Evolutionary conservation across 2,113 vertebrate genomes (phyloP).

Genomic region (Corapipo altera): DNA sequence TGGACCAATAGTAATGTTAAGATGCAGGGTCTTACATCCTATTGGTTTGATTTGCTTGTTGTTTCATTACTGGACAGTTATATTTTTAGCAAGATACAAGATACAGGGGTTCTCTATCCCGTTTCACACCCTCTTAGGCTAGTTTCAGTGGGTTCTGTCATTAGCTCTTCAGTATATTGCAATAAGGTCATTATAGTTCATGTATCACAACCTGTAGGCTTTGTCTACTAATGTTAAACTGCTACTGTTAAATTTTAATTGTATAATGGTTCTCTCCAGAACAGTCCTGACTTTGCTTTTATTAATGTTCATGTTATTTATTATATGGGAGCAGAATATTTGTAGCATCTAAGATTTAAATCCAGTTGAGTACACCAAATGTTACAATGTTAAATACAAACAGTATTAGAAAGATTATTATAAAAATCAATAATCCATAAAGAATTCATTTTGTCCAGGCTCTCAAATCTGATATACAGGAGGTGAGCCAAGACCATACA

Average conservation of each 20-base stretch:
- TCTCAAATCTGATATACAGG: background rate
- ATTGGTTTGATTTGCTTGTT: background rate
- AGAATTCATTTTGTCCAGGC: background rate
- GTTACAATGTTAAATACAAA: background rate
- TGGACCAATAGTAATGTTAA: background rate
- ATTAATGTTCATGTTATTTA: background rate
- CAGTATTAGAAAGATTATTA: background rate
- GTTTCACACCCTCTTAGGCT: background rate
- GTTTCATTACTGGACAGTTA: rapidly evolving
- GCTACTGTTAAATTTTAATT: background rate
- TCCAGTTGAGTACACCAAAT: background rate
- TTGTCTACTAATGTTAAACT: background rate
- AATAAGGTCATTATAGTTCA: background rate
- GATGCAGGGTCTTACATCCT: background rate
- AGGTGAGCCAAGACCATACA: background rate
- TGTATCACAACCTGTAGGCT: background rate
- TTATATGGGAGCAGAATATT: background rate
- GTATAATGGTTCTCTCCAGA: background rate
- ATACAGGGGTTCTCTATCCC: background rate
- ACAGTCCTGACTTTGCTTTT: background rate
- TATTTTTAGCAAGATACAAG: background rate
- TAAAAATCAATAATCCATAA: background rate
- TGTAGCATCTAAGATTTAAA: background rate
- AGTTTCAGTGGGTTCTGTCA: background rate
- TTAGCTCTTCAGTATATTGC: background rate